Conservation (phyloP, 2,797 vertebrate genomes). For the Thamnophis elegans region DNA sequence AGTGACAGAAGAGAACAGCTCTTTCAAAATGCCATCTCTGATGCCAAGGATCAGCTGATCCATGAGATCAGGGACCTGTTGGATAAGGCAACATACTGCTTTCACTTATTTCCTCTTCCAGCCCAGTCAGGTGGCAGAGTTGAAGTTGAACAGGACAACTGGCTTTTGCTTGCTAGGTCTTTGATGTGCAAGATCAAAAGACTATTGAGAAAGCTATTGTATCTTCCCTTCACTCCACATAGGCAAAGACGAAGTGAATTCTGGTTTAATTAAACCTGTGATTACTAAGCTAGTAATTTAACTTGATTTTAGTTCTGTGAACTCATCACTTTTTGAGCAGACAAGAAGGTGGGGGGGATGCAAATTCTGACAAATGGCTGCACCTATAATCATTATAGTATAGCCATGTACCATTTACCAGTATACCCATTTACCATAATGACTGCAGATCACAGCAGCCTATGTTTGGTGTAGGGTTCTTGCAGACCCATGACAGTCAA, state of each 20-base stretch:
- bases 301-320: neutral
- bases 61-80: neutral
- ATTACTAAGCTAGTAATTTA: neutral
- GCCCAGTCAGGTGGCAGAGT: neutral
- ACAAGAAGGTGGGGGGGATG: neutral
- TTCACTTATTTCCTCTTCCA: neutral
- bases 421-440: neutral
- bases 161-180: neutral
- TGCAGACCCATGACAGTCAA: neutral
- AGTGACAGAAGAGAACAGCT: neutral
- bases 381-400: neutral
- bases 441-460: neutral
- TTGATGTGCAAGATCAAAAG: neutral
- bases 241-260: neutral
- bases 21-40: neutral
- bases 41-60: neutral
- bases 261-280: neutral
- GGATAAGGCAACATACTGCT: neutral
- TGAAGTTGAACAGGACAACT: neutral
- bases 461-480: neutral
- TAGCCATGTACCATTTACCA: neutral
- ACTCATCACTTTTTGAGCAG: neutral
- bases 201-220: neutral
- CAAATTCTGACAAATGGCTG: neutral
- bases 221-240: neutral